phyloP scores from a whole-genome alignment of 2,797 vertebrate species.

The Hirundo rustica region DNA sequence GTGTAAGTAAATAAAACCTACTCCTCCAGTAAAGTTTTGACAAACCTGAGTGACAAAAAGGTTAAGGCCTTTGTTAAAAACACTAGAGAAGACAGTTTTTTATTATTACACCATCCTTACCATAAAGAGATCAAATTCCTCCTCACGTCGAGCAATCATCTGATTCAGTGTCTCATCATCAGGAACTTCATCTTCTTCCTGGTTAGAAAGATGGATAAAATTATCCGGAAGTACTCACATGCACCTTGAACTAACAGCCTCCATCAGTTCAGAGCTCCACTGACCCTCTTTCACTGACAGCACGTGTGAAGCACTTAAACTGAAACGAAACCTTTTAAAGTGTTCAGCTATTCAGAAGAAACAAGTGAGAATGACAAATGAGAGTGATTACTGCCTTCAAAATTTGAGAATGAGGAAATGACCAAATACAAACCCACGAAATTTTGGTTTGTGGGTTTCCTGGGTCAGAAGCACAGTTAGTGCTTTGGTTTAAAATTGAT shows the following conservation, averaged over 20 bases:
- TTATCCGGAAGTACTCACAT: not conserved
- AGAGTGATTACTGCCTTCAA: not conserved
- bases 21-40: not conserved
- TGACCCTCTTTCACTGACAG: not conserved
- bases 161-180: conserved; percentile 98
- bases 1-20: not conserved
- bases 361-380: not conserved
- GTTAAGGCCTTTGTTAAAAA: not conserved
- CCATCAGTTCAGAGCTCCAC: not conserved
- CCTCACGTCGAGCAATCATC: conserved; percentile 96
- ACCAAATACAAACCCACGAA: conserved; percentile 9
- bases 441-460: conserved; percentile 24
- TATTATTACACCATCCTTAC: conserved; percentile 72
- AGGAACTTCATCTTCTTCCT: conserved; percentile 99
- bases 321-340: not conserved
- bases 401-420: conserved; percentile 15
- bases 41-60: not conserved
- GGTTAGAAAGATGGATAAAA: not conserved
- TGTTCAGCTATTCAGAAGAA: not conserved
- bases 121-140: conserved; percentile 98
- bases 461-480: conserved; percentile 6
- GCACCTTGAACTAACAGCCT: not conserved
- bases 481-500: not conserved
- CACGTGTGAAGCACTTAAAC: not conserved
- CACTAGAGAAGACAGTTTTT: not conserved